Base-by-base conservation (phyloP, 2,888 invertebrate genomes). In the Marasmarcha lunaedactyla region DNA sequence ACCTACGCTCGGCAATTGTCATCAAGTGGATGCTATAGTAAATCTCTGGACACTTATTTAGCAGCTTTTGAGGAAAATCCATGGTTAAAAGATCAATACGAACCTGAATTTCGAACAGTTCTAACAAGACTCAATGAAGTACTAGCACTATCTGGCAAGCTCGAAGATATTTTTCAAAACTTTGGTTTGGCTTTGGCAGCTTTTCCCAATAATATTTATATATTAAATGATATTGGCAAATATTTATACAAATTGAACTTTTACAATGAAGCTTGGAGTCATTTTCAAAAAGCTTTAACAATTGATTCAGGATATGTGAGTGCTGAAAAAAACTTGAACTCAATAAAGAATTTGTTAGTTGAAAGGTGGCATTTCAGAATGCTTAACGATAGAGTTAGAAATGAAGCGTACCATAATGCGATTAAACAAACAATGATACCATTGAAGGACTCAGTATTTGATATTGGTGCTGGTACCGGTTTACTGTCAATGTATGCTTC, bases 331-430 rank as follows among this genome's bases (percentile, higher is more conserved):
- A 90, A 90, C 60, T 68, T 90, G 12, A 87, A 91, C 57, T 89
- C 89, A 46, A 72, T 90, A 0, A 88, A 88, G 52, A 89, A 90
- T 61, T 71, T 88, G 46, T 70, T 90, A 42, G 85, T 93, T 34
- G 90, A 91, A 44, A 72, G 92, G 38, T 94, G 94, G 93, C 93
- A 94, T 64, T 93, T 89, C 63, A 77, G 90, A 42, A 94, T 94
- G 93, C 66, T 94, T 15, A 94, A 94, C 71, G 93, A 94, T 60
- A 74, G 67, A 42, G 60, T 67, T 12, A 78, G 94, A 34, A 94
- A 94, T 69, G 61, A 78, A 41, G 85, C 88, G 1, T 94, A 89
- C 59, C 72, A 76, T 39, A 60, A 70, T 39, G 93, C 92, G 0
- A 89, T 94, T 44, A 55, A 59, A 12, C 71, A 83, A 40, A 84